Evolutionary conservation across 2,113 vertebrate genomes (phyloP), one percentile per base, ranked within the genome.

Genomic region (Hippopotamus amphibius): DNA sequence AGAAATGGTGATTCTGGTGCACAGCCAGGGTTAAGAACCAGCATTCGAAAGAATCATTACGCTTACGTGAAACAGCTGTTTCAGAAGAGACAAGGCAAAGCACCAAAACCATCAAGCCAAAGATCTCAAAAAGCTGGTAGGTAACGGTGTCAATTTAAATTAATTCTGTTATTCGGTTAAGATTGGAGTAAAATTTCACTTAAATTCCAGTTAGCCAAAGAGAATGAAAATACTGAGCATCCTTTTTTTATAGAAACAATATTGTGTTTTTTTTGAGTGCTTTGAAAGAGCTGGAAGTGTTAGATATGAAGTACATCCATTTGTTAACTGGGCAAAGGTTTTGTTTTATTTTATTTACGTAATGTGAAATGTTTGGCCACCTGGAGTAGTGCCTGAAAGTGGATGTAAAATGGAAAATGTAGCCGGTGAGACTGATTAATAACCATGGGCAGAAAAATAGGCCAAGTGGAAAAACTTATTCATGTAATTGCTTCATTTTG

Each of bases 401-500:
- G n/a, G 24, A 83, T 93, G n/a, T 21, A 87, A 96, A 97, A 95
- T 68, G 96, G 96, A 93, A 97, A 97, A 87, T 65, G 86, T 83
- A 92, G 93, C 87, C 88, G 66, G 74, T 68, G 96, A 97, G 88
- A 91, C 91, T 96, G 94, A 97, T 97, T 96, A 97, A 95, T 96
- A 98, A 97, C 79, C 81, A 88, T n/a, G 48, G 88, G 74, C 90
- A 95, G 93, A 93, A 97, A 97, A 97, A 95, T 74, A 97, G 96
- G 96, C 93, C 93, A 97, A 97, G 97, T 96, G 97, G 97, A 98
- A 97, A 98, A 98, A 95, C 83, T 95, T 92, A 95, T 76, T 95
- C 96, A 95, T 92, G 92, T 95, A 97, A 95, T 95, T 93, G 93
- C 97, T 94, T 92, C 74, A 4, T 95, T 97, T 96, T 97, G 95